phyloP scores from a whole-genome alignment of 2,888 invertebrate genomes.

The Acleris cristana region DNA sequence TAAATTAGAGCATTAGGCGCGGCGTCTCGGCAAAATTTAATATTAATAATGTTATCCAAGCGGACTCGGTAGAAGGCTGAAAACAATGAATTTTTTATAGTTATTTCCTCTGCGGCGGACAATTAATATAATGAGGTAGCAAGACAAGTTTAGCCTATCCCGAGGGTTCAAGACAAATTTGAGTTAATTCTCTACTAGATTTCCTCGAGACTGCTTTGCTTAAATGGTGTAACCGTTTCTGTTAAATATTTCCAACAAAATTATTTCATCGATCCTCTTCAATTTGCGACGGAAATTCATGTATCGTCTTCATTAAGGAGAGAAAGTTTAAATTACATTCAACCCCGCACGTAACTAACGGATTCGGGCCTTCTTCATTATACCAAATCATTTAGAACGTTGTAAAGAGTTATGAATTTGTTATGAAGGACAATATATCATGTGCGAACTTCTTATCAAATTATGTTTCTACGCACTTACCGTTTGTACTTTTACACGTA shows the following conservation, averaged over 20 bases:
- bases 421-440: slow-evolving; percentile 7
- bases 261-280: slow-evolving; percentile 15
- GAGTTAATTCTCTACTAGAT: slow-evolving; percentile 57
- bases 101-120: slow-evolving; percentile 68
- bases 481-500: not conserved
- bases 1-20: slow-evolving; percentile 76
- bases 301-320: slow-evolving; percentile 19
- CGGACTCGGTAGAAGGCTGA: slow-evolving; percentile 62
- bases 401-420: slow-evolving; percentile 32
- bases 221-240: slow-evolving; percentile 19
- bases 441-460: not conserved
- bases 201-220: slow-evolving; percentile 46
- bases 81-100: slow-evolving; percentile 79
- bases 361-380: slow-evolving; percentile 24
- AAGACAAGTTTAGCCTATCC: slow-evolving; percentile 64
- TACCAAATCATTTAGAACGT: slow-evolving; percentile 30
- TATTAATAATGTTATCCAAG: slow-evolving; percentile 76
- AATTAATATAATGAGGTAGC: slow-evolving; percentile 76
- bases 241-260: slow-evolving; percentile 4
- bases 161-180: slow-evolving; percentile 50
- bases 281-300: slow-evolving; percentile 13
- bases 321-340: slow-evolving; percentile 29
- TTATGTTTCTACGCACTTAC: not conserved
- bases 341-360: slow-evolving; percentile 18
- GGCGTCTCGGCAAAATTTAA: slow-evolving; percentile 74